These are phyloP conservation scores for Melanotaenia trifasciata DNA, from an alignment of 2,797 vertebrate genomes.

Conservation along the genomic window DNA sequence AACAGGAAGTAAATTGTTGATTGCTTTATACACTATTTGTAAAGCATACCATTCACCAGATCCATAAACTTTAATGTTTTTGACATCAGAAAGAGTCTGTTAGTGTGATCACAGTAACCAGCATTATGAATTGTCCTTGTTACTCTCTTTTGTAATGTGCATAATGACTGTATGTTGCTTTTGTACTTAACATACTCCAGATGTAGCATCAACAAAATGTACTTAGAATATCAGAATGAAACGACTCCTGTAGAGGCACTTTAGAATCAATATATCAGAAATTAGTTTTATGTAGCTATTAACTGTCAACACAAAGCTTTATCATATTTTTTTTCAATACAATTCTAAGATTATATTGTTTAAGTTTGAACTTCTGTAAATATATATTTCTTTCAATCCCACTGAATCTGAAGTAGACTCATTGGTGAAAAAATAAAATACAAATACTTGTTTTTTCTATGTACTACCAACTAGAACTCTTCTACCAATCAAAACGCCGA, in stretches of 20 bases:
- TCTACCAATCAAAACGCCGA: constrained; percentile 74
- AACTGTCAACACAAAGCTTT: not conserved
- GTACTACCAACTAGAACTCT: constrained; percentile 34
- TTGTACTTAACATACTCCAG: not conserved
- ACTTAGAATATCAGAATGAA: not conserved
- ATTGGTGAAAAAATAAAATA: not conserved
- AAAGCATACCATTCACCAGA: too few relatives aligned
- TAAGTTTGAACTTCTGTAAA: not conserved
- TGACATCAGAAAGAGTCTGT: too few relatives aligned
- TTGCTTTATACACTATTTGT: too few relatives aligned
- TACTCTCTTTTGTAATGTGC: too few relatives aligned
- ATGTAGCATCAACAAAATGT: not conserved
- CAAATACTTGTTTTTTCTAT: not conserved
- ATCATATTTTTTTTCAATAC: not conserved
- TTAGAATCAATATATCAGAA: not conserved
- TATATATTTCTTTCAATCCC: not conserved
- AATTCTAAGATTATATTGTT: not conserved
- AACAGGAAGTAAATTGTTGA: too few relatives aligned
- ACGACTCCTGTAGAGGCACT: not conserved
- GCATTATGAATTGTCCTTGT: too few relatives aligned
- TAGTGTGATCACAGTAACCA: too few relatives aligned
- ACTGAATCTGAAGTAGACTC: not conserved
- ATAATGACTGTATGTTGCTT: too few relatives aligned
- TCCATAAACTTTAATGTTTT: too few relatives aligned
- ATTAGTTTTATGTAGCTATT: not conserved